Evolutionary conservation across 2,113 vertebrate genomes (phyloP).

Genomic region (Callopanchax toddi): DNA sequence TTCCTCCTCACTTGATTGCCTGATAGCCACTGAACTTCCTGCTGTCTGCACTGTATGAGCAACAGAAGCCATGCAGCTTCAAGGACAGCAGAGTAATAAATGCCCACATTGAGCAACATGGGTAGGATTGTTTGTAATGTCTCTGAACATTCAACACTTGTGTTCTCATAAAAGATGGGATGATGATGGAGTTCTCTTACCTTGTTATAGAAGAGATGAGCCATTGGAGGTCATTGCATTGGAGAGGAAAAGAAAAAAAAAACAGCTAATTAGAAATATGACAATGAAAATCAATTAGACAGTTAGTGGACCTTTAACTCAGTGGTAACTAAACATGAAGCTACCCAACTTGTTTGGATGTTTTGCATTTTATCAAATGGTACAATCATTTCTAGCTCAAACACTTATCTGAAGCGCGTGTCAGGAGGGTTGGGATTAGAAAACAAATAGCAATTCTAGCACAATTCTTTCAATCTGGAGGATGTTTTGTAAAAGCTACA

Average conservation of each 20-base stretch:
- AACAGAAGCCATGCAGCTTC: slow-evolving; percentile 3
- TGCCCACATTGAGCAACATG: background rate
- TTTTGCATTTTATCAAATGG: background rate
- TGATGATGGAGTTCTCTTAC: slow-evolving; percentile 55
- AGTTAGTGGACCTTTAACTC: background rate
- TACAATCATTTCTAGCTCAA: background rate
- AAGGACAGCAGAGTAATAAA: slow-evolving; percentile 17
- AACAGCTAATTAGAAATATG: slow-evolving; percentile 38
- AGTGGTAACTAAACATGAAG: background rate
- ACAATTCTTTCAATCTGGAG: too few relatives aligned
- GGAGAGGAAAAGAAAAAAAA: slow-evolving; percentile 10
- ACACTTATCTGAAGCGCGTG: background rate
- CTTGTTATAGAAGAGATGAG: slow-evolving; percentile 38
- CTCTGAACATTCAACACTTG: background rate
- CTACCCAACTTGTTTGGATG: too few relatives aligned
- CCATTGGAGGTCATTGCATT: slow-evolving; percentile 32
- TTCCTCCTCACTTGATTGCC: background rate
- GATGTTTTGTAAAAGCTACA: too few relatives aligned
- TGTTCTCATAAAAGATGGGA: background rate
- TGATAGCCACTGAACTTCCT: slow-evolving; percentile 6
- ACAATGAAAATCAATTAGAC: slow-evolving; percentile 8
- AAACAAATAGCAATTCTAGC: too few relatives aligned
- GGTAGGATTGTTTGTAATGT: too few relatives aligned
- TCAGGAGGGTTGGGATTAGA: too few relatives aligned
- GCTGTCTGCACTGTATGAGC: background rate